These are phyloP conservation scores for Hormiphora californensis DNA, from an alignment of 37 sponge, comb jelly and placozoan species.

Conservation along the genomic window DNA sequence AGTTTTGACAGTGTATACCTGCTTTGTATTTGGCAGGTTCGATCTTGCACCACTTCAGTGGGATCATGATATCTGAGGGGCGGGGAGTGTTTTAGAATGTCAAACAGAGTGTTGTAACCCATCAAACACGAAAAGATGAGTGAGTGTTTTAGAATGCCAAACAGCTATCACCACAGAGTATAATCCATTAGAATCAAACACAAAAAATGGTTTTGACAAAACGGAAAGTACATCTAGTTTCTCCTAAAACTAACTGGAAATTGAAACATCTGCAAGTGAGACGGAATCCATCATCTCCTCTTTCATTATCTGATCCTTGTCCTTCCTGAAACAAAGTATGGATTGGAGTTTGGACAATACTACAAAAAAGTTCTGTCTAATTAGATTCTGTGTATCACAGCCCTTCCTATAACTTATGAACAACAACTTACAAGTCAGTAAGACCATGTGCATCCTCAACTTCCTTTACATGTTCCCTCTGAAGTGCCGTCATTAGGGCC, in stretches of 20 bases:
- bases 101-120: too few relatives aligned
- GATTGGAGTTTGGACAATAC: neutral
- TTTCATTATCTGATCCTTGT: neutral
- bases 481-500: constrained; percentile 21
- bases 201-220: too few relatives aligned
- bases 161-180: too few relatives aligned
- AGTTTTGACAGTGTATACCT: too few relatives aligned
- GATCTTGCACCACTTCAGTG: constrained; percentile 24
- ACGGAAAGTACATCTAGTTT: too few relatives aligned
- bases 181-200: too few relatives aligned
- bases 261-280: constrained; percentile 13
- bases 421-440: neutral
- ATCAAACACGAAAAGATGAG: too few relatives aligned
- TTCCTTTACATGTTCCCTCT: constrained; percentile 8
- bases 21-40: constrained; percentile 22
- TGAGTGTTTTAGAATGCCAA: too few relatives aligned
- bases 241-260: too few relatives aligned
- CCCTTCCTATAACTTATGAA: neutral
- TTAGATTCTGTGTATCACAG: neutral
- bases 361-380: too few relatives aligned
- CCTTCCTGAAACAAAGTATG: neutral
- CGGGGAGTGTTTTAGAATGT: too few relatives aligned
- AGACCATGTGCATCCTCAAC: constrained; percentile 14
- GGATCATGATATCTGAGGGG: neutral
- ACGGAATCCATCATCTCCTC: constrained; percentile 48